phyloP scores from a whole-genome alignment of 1,140 invertebrate species.

The Heliconius eleuchia region DNA sequence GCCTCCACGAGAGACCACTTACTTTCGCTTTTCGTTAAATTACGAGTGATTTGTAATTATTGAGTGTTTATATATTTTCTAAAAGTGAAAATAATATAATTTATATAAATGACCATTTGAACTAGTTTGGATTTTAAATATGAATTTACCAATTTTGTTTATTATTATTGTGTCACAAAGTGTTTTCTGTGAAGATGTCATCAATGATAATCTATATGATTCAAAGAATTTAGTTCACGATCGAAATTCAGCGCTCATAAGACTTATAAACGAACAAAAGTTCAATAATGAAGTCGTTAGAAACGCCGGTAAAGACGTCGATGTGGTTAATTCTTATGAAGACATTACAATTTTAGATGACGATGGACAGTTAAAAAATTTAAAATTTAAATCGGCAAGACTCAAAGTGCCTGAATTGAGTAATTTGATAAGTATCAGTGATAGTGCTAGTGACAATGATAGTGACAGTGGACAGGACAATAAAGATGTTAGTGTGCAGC shows the following conservation, averaged over 20 bases:
- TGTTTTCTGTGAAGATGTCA: slow-evolving; percentile 22
- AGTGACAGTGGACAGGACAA: background rate
- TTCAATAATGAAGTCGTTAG: slow-evolving; percentile 53
- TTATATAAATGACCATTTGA: background rate
- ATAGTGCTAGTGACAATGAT: slow-evolving; percentile 28
- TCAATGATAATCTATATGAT: slow-evolving; percentile 38
- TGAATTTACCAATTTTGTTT: background rate
- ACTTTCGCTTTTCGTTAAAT: slow-evolving; percentile 55
- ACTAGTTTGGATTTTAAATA: slow-evolving; percentile 4
- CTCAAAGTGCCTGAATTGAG: slow-evolving; percentile 47
- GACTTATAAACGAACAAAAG: slow-evolving; percentile 57
- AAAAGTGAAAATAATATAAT: background rate
- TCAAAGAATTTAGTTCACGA: slow-evolving; percentile 51
- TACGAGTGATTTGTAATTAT: background rate
- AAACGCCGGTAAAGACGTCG: slow-evolving; percentile 48
- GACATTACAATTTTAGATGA: slow-evolving; percentile 66
- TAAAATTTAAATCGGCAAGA: slow-evolving; percentile 63
- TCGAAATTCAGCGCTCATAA: slow-evolving; percentile 42
- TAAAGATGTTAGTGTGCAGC: slow-evolving; percentile 24
- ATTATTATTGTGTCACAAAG: background rate
- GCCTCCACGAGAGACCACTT: slow-evolving; percentile 46
- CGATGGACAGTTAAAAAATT: slow-evolving; percentile 61
- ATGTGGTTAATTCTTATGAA: slow-evolving; percentile 62
- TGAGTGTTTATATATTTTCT: background rate
- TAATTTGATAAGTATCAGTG: slow-evolving; percentile 33